phyloP scores from a whole-genome alignment of 2,113 vertebrate genomes.

The Stegostoma tigrinum region DNA sequence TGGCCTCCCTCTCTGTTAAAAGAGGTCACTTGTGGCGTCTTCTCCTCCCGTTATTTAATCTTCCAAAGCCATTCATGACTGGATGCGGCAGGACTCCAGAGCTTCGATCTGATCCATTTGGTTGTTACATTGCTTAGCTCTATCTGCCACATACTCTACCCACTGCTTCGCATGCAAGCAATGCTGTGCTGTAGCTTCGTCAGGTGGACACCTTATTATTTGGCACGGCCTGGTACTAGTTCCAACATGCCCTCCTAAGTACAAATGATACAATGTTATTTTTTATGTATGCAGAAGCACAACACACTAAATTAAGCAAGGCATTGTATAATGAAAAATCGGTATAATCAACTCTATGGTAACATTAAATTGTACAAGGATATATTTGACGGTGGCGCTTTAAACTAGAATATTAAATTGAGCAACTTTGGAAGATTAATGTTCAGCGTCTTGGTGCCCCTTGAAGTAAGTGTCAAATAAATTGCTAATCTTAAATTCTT shows the following conservation, averaged over 20 bases:
- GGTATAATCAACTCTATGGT: background rate
- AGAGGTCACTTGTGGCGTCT: too few relatives aligned
- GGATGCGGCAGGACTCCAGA: too few relatives aligned
- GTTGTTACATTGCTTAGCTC: too few relatives aligned
- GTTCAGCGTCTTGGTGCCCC: background rate
- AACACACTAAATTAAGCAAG: background rate
- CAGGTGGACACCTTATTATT: too few relatives aligned
- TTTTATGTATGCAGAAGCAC: background rate
- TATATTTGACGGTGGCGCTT: background rate
- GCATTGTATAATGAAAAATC: background rate
- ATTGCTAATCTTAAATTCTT: background rate
- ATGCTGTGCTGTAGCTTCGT: too few relatives aligned
- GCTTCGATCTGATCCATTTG: too few relatives aligned
- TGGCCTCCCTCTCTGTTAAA: too few relatives aligned
- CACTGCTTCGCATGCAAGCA: too few relatives aligned
- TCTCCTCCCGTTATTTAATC: too few relatives aligned
- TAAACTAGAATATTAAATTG: background rate
- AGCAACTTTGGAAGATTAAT: background rate
- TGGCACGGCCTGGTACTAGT: too few relatives aligned
- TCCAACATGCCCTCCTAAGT: background rate
- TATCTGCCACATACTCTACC: too few relatives aligned
- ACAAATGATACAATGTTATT: background rate
- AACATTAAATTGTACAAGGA: background rate
- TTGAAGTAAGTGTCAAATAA: background rate
- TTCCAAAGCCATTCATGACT: too few relatives aligned